Base-by-base conservation (phyloP, 2,888 invertebrate genomes). In the Busseola fusca region DNA sequence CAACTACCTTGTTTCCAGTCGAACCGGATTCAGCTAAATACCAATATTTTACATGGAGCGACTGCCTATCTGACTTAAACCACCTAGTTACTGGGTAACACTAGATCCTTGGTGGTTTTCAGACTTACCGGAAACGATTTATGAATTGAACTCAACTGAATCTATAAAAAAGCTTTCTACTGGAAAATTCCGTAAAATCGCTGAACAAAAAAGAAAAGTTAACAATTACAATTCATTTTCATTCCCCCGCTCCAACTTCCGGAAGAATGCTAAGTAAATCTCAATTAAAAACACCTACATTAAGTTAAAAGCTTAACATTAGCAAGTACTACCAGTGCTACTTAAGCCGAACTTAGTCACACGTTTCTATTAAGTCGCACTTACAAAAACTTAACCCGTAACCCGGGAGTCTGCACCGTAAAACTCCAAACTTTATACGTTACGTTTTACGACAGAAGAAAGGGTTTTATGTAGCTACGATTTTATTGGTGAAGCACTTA, bases 361-460 rank as follows among this genome's bases (percentile, higher is more conserved):
- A 84, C 84, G 84, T 88, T 89, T 88, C 88, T 86, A 89, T 89
- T 89, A 88, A 87, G 84, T 80, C 81, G 80, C 67, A 75, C 78
- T 84, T 84, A 87, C 76, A 86, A 84, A 86, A 87, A 87, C 84
- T 87, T 86, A 84, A 80, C 81, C 81, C 76, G 76, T 79, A 82
- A 83, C 78, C 81, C 76, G 72, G 66, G 59, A 74, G 69, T 81
- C 80, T 67, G 75, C 76, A 73, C 74, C 84, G 80, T 79, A 85
- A 86, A 87, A 86, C 85, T 82, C 69, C 72, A 52, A 76, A 76
- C 79, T 87, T 87, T 87, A 81, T 79, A 58, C 81, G 76, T 76
- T 85, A 85, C 80, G 82, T 84, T 78, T 72, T 80, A 82, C 74
- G 52, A 30, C 59, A 10, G 52, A 57, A 80, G 76, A 82, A 77